Evolutionary conservation across 2,888 invertebrate species (phyloP), one percentile per base, ranked within the genome.

Genomic region (Coronaproctus castanopsis): DNA sequence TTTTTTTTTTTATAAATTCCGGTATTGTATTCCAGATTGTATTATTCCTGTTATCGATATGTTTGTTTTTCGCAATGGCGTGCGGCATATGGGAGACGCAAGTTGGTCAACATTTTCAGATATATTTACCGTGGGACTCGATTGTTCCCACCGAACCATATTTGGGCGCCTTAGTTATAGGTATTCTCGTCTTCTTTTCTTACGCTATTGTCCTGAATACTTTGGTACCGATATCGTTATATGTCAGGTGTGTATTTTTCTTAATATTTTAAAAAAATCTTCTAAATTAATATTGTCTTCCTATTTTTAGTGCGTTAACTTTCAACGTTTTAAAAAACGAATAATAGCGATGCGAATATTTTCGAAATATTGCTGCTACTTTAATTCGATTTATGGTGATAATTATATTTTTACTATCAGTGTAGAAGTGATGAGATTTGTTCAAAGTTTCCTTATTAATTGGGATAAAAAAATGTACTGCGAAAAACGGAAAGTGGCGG

Each of bases 161-260:
- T 63, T 80, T 81, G 66, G 92, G 91, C 68, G 86, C 91, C 66
- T 84, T 90, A 65, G 86, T 95, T 68, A 96, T 95, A 69, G 91
- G 96, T 65, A 80, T 95, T 67, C 82, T 98, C 66, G 91, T 95
- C 66, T 98, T 98, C 80, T 95, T 98, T 80, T 97, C 97, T 49
- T 98, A 98, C 76, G 91, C 95, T 70, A 98, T 98, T 74, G 91
- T 98, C 68, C 82, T 98, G 74, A 98, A 98, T 79, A 98, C 97
- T 69, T 95, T 97, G 70, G 97, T 98, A 79, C 97, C 97, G 76
- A 98, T 98, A 73, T 97, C 96, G 68, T 81, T 98, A 65, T 97
- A 98, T 77, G 96, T 97, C 70, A 95, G 82, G 95, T 87, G 66
- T 73, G 76, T 70, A 2, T n/a, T n/a, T n/a, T n/a, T n/a, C n/a